A percentile compares a stretch with the other conserved stretches of the same genome.
These are phyloP conservation scores for Erythrocercus mccallii DNA, from an alignment of 2,113 vertebrate genomes.

Conservation along the genomic window DNA sequence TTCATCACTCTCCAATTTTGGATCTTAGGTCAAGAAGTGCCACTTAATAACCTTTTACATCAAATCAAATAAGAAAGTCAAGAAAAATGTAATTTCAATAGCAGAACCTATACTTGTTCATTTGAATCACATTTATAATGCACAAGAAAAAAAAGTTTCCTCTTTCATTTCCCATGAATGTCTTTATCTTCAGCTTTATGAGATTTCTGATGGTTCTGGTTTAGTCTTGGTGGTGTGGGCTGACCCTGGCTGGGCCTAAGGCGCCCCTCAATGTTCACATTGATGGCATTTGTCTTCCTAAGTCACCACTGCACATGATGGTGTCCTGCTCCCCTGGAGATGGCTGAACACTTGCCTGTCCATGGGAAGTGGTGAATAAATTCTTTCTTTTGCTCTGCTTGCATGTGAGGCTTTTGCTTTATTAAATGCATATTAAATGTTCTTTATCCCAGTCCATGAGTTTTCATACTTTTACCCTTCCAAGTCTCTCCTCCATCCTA, in stretches of 20 bases:
- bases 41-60: neutral
- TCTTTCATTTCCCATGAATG: neutral
- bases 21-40: neutral
- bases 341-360: neutral
- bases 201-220: neutral
- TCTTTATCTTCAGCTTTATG: neutral
- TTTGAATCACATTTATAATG: neutral
- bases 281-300: accelerated
- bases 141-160: neutral
- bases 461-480: neutral
- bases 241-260: neutral
- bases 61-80: neutral
- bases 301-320: accelerated
- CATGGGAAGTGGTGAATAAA: neutral
- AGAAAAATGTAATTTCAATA: neutral
- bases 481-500: neutral
- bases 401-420: neutral
- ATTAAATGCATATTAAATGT: neutral
- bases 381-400: neutral
- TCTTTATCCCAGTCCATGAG: neutral
- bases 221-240: neutral
- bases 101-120: neutral
- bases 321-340: neutral
- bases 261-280: neutral
- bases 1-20: neutral